phyloP scores from a whole-genome alignment of 1,140 invertebrate species.

The Neotoxoptera formosana region DNA sequence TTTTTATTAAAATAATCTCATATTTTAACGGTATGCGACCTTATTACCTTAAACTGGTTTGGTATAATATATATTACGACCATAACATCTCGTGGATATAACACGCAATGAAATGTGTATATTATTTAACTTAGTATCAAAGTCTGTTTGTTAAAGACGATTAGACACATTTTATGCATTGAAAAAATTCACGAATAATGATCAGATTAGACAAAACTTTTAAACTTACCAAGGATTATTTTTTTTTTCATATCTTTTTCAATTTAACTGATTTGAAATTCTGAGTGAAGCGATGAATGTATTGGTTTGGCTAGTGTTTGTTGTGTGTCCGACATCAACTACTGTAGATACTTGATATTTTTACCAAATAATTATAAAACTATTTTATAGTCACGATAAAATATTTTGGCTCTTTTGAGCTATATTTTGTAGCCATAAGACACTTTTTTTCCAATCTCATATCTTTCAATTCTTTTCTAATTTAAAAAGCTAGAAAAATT shows the following conservation, averaged over 20 bases:
- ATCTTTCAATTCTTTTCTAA: not conserved
- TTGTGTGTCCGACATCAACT: not conserved
- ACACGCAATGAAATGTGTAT: not conserved
- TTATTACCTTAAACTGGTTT: not conserved
- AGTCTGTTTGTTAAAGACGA: not conserved
- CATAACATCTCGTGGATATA: not conserved
- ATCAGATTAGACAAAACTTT: not conserved
- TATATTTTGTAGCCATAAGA: no score
- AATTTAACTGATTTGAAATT: not conserved
- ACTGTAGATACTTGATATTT: not conserved
- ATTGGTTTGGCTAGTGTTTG: not conserved
- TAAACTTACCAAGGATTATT: not conserved
- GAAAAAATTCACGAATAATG: not conserved
- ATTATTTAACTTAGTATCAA: not conserved
- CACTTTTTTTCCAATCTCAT: no score
- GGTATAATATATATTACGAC: not conserved
- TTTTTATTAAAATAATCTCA: not conserved
- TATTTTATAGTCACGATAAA: no score
- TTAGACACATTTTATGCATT: not conserved
- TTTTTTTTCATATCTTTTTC: not conserved
- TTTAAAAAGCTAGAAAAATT: not conserved
- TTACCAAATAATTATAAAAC: not conserved
- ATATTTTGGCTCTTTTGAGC: no score
- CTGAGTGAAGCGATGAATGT: not conserved
- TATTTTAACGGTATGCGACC: not conserved